Evolutionary conservation across 2,113 vertebrate genomes (phyloP).

Genomic region (Orientallactaga bullata): DNA sequence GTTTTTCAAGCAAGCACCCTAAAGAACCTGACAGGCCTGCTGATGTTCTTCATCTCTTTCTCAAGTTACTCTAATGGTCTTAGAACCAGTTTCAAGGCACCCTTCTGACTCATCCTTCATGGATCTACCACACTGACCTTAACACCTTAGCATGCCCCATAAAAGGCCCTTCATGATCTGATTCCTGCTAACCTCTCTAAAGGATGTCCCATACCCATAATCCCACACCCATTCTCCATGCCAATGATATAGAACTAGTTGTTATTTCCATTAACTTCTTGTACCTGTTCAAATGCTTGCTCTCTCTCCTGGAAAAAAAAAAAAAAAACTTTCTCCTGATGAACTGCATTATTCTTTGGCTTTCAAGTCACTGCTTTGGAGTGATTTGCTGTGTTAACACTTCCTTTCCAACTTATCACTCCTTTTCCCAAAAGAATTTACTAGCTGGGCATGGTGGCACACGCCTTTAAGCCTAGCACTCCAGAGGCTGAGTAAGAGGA

Average conservation of each 20-base stretch:
- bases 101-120: not conserved
- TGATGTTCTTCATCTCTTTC: not conserved
- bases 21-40: no score
- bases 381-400: not conserved
- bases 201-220: not conserved
- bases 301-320: not conserved
- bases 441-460: no score
- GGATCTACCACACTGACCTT: not conserved
- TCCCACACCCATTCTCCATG: not conserved
- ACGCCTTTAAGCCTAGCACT: no score
- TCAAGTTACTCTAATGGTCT: not conserved
- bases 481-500: no score
- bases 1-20: no score
- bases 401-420: constrained; percentile 32
- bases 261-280: constrained; percentile 39
- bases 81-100: not conserved
- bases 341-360: not conserved
- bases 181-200: not conserved
- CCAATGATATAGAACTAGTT: constrained; percentile 10
- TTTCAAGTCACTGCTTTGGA: constrained; percentile 4
- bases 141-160: not conserved
- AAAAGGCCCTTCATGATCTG: not conserved
- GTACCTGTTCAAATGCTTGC: constrained; percentile 22
- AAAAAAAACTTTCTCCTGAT: not conserved
- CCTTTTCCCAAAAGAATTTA: not conserved